Base-by-base conservation (phyloP, 2,797 vertebrate species). In the Sebastolobus alascanus region DNA sequence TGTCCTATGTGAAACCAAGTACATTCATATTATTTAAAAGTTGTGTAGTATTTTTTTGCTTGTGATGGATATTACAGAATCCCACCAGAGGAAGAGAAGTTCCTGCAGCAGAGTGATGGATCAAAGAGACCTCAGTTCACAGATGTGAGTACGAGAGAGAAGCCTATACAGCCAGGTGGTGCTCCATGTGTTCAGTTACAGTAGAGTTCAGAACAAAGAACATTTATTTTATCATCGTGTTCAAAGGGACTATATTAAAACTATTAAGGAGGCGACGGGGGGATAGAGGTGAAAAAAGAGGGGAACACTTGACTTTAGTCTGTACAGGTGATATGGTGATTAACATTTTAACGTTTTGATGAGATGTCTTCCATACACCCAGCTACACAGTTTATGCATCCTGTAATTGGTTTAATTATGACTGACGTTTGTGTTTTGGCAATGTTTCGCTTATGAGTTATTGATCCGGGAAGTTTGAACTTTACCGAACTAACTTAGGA, bases 71-170 rank as follows among this genome's bases (percentile, higher is more conserved):
- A 2, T 77, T 70, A 11, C 78, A 95, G 95, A 74, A 31, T 87
- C 18, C 67, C 77, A 60, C 71, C 94, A 54, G 94, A 95, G 75
- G 90, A 91, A 68, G 93, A 95, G 35, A 89, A 71, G 63, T 95
- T 95, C 79, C 84, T 95, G 60, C 93, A 89, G 37, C 92, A 94
- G 65, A 90, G 76, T 22, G 86, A 90, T 55, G 89, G 82, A 31
- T 79, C 79, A 3, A 95, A 93, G 69, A 75, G 73, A 7, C 59
- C 90, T 46, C 94, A 96, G 89, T 96, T 96, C 84, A 96, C 93
- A 72, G 95, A 96, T n/a, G 95, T 96, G 85, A 95, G 95, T 90
- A 43, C 29, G 37, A 75, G 22, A 68, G 12, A 9, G 20, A 40
- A 13, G 13, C 12, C 43, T 8, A 2, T 35, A 11, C 27, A 37